phyloP scores from a whole-genome alignment of 2,888 invertebrate species.

The Plagiodera versicolora region DNA sequence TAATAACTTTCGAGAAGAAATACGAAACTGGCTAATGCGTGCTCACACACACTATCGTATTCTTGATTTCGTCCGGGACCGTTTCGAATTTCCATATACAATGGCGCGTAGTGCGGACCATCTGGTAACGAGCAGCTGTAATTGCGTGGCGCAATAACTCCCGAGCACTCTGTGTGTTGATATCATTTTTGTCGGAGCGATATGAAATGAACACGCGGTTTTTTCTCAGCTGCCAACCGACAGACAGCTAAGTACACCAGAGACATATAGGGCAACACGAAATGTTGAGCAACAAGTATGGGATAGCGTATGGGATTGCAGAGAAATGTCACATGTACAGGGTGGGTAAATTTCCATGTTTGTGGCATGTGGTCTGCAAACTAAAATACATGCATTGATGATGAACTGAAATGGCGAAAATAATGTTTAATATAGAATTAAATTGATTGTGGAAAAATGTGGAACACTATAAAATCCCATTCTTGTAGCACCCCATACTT shows the following conservation, averaged over 20 bases:
- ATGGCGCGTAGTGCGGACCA: conserved; percentile 17
- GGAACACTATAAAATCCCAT: too few species aligned
- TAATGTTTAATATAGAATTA: too few species aligned
- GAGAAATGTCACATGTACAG: too few species aligned
- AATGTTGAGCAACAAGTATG: not conserved
- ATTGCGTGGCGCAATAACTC: conserved; percentile 27
- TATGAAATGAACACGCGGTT: not conserved
- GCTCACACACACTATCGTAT: conserved; percentile 12
- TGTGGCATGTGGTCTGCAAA: too few species aligned
- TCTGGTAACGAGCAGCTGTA: conserved; percentile 28
- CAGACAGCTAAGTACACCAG: not conserved
- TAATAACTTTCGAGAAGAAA: conserved; percentile 8
- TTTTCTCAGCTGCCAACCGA: not conserved
- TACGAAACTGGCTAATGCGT: conserved; percentile 18
- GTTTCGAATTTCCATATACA: conserved; percentile 28
- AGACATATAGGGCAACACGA: not conserved
- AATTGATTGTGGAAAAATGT: too few species aligned
- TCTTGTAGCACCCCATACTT: too few species aligned
- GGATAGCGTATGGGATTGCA: too few species aligned
- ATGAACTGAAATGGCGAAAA: too few species aligned
- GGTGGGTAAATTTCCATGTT: too few species aligned
- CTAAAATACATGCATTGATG: too few species aligned
- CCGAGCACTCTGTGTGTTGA: conserved; percentile 20
- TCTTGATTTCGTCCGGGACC: conserved; percentile 2
- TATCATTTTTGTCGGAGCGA: conserved; percentile 23